phyloP scores from a whole-genome alignment of 2,113 vertebrate genomes.

The Andinoacara biseriatus region DNA sequence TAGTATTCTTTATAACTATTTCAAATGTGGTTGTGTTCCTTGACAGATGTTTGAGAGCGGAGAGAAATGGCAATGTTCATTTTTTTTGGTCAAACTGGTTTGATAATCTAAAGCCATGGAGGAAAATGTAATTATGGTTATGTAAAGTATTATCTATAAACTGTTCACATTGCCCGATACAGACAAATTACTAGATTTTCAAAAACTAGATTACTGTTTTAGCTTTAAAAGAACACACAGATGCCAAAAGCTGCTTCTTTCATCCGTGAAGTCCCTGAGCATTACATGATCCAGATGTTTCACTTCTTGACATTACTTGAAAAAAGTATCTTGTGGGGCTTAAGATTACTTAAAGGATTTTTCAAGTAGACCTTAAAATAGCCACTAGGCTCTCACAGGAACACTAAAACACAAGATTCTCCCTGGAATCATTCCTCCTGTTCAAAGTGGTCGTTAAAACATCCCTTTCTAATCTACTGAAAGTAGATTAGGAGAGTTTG shows the following conservation, averaged over 20 bases:
- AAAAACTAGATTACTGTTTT: neutral
- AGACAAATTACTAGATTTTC: neutral
- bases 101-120: neutral
- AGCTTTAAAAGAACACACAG: neutral
- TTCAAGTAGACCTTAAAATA: conserved; percentile 3
- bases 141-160: neutral
- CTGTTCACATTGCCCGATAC: neutral
- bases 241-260: neutral
- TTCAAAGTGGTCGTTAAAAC: neutral
- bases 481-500: neutral
- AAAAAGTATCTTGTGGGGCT: conserved; percentile 1
- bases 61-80: neutral
- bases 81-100: neutral
- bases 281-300: conserved; percentile 2
- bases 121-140: conserved; percentile 1
- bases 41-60: neutral
- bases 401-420: neutral
- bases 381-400: neutral
- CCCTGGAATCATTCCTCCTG: neutral
- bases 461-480: neutral
- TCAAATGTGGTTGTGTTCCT: neutral
- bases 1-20: neutral
- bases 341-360: conserved; percentile 6
- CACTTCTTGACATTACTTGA: neutral
- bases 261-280: neutral